These are phyloP conservation scores for Hippasteria phrygiana DNA, from an alignment of 53 echinoderm and acorn worm species.

Conservation along the genomic window DNA sequence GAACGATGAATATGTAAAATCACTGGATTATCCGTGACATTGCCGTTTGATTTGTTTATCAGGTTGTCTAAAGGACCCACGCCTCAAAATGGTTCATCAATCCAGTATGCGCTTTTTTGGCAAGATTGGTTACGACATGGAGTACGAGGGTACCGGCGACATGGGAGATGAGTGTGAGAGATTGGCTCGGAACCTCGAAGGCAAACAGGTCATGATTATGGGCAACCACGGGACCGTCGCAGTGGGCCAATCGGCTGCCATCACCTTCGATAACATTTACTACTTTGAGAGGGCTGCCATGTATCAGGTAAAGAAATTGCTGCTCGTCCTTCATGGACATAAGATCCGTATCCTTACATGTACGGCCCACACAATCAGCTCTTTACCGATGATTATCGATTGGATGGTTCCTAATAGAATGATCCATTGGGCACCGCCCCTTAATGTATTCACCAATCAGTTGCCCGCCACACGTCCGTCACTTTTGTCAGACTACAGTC, in stretches of 20 bases:
- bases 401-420: too few species aligned
- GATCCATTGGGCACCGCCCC: too few species aligned
- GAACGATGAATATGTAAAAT: too few species aligned
- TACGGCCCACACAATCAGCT: too few species aligned
- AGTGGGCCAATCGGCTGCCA: conserved; percentile 65
- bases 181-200: conserved; percentile 65
- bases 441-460: too few species aligned
- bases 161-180: conserved; percentile 73
- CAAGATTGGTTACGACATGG: conserved; percentile 83
- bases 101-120: conserved; percentile 75
- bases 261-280: conserved; percentile 82
- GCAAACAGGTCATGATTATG: conserved; percentile 80
- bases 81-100: conserved; percentile 76
- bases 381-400: too few species aligned
- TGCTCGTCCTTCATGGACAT: too few species aligned
- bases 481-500: too few species aligned
- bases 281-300: conserved; percentile 86
- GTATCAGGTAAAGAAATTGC: conserved; percentile 73
- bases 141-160: conserved; percentile 74
- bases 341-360: too few species aligned
- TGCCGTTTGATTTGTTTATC: conserved; percentile 13
- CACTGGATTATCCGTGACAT: too few species aligned
- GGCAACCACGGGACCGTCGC: conserved; percentile 89
- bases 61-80: conserved; percentile 77
- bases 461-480: too few species aligned